Evolutionary conservation across 2,797 vertebrate genomes (phyloP), one percentile per base, ranked within the genome.

Genomic region (Philypnodon macrostomus): DNA sequence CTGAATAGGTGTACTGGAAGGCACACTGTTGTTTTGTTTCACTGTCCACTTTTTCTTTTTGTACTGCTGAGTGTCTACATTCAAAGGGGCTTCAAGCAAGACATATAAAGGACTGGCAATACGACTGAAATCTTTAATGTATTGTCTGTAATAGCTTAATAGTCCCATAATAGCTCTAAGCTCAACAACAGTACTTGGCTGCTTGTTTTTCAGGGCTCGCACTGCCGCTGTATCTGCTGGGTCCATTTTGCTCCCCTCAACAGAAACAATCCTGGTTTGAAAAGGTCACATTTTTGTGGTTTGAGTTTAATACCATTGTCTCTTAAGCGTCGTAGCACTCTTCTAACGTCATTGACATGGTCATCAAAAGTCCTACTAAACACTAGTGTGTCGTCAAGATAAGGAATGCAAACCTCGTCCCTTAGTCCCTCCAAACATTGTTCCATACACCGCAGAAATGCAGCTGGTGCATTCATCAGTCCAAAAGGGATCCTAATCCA

Each of bases 161-260:
- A 34, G 32, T 34, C 32, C 32, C 6, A 34, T 5, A 7, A 34
- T 34, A 7, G 32, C 26, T 14, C 41, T 45, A 9, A 45, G 14
- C 24, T 23, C 52, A n/a, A 40, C 52, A 7, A 55, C 52, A 46
- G 39, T 55, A n/a, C 14, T 2, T 44, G 51, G 51, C 11, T n/a
- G 27, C 9, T 53, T 53, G 16, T 41, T 32, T 14, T 53, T 34
- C 16, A 53, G 13, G 4, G 37, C 49, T 33, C 19, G 11, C 23
- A 5, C 32, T 14, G 32, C 32, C 14, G n/a, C 13, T 14, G 31
- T 33, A 33, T 33, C 31, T 33, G 31, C 31, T n/a, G 12, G 31
- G n/a, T 33, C 31, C 31, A 33, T 33, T 33, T n/a, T 33, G n/a
- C 31, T 33, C 12, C 31, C 31, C n/a, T 33, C 31, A 33, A 6